Conservation (phyloP, 35 echinoderm and acorn worm species). For the Patiria miniata region DNA sequence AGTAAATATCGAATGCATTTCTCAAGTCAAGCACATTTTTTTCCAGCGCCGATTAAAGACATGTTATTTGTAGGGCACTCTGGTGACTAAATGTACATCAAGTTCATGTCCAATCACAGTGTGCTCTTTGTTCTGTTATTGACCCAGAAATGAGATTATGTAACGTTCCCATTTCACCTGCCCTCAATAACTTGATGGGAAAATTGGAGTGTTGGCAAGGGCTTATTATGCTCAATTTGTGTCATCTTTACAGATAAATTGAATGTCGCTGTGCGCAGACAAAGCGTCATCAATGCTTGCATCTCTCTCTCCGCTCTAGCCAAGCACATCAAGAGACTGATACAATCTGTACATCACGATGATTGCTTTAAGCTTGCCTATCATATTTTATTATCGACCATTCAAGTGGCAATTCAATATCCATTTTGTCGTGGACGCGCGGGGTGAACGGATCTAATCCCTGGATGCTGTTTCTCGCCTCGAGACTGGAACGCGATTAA, state of each 20-base stretch:
- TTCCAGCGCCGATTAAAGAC: too few relatives aligned
- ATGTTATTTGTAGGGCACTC: neutral
- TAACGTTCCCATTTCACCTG: constrained; percentile 16
- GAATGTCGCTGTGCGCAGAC: neutral
- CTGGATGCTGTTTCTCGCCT: constrained; percentile 16
- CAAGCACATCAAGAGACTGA: neutral
- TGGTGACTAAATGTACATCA: neutral
- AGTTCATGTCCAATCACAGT: neutral
- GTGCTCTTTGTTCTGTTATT: constrained; percentile 17
- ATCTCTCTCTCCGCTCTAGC: neutral
- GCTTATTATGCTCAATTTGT: constrained; percentile 28
- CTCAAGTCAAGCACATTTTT: too few relatives aligned
- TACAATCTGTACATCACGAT: constrained; percentile 25
- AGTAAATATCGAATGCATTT: too few relatives aligned
- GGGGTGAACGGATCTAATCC: constrained; percentile 14
- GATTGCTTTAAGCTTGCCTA: constrained; percentile 28
- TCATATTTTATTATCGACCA: constrained; percentile 29
- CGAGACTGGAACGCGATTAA: constrained; percentile 17
- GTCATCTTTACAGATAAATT: constrained; percentile 25
- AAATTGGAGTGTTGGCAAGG: constrained; percentile 5
- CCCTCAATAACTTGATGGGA: constrained; percentile 10
- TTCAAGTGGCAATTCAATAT: constrained; percentile 25
- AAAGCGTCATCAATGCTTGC: neutral
- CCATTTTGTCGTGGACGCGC: neutral
- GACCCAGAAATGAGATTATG: constrained; percentile 4